Evolutionary conservation across 2,797 vertebrate genomes (phyloP).

Genomic region (Parauchenoglanis ngamensis): DNA sequence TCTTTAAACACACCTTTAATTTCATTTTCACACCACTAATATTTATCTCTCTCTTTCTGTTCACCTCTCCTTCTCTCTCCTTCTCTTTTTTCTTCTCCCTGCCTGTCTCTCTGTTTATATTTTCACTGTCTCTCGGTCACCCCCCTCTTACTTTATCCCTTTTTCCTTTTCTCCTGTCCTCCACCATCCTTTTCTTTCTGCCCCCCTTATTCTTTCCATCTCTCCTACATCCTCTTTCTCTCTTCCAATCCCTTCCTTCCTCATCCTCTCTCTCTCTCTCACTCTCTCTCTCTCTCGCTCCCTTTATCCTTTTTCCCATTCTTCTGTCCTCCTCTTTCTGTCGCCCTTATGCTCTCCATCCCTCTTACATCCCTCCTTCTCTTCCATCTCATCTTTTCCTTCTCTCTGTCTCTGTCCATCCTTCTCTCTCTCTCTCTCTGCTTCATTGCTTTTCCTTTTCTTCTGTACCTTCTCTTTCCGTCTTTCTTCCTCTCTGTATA

Average conservation of each 20-base stretch:
- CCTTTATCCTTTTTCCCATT: not conserved
- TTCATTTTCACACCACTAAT: not conserved
- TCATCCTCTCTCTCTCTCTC: constrained; percentile 44
- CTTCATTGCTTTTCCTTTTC: not conserved
- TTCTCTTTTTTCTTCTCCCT: not conserved
- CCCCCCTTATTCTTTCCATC: not conserved
- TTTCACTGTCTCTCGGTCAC: constrained; percentile 54
- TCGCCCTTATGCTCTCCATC: constrained; percentile 36
- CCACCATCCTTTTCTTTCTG: not conserved
- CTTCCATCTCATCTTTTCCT: too few species aligned
- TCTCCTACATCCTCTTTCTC: not conserved
- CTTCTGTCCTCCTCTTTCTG: not conserved
- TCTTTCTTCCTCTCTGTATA: not conserved
- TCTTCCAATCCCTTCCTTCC: too few species aligned
- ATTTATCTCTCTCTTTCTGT: constrained; percentile 49
- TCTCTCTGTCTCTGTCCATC: not conserved
- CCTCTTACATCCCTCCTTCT: not conserved
- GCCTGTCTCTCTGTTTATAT: constrained; percentile 37
- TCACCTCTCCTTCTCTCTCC: constrained; percentile 46
- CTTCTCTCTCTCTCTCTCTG: not conserved
- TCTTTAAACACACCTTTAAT: constrained; percentile 1
- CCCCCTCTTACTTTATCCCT: constrained; percentile 37
- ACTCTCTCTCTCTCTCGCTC: constrained; percentile 52
- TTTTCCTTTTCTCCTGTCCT: not conserved
- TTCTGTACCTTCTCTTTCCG: not conserved